Conservation (phyloP, 1,140 invertebrate species). For the Pollicipes pollicipes region DNA sequence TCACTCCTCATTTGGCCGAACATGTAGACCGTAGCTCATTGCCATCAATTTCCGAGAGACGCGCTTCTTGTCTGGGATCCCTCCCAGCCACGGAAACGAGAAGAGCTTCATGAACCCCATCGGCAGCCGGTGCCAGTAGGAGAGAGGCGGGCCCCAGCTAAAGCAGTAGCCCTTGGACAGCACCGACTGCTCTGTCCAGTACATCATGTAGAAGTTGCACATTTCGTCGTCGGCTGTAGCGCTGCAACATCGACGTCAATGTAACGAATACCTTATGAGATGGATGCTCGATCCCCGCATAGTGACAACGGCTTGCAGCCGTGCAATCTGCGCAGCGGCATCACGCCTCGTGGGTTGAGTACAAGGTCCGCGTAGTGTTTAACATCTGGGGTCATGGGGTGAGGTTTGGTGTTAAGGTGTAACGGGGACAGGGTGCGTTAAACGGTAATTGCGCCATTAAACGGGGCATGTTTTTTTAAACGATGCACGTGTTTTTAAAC, state of each 20-base stretch:
- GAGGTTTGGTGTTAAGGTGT: too few species aligned
- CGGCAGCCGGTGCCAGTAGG: slow-evolving; percentile 25
- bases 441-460: too few species aligned
- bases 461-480: too few species aligned
- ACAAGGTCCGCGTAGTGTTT: too few species aligned
- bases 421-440: too few species aligned
- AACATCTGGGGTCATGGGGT: too few species aligned
- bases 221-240: slow-evolving; percentile 87
- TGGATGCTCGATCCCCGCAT: too few species aligned
- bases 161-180: slow-evolving; percentile 70
- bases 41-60: neutral
- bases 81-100: neutral
- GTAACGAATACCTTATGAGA: too few species aligned
- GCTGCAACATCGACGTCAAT: slow-evolving; percentile 29
- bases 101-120: neutral
- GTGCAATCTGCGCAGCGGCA: too few species aligned
- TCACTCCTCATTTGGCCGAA: neutral
- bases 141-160: slow-evolving; percentile 38
- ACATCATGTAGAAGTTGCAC: slow-evolving; percentile 99
- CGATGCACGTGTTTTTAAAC: too few species aligned
- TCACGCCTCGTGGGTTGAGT: too few species aligned
- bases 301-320: too few species aligned
- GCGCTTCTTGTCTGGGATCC: neutral
- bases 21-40: neutral
- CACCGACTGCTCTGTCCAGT: slow-evolving; percentile 69